These are phyloP conservation scores for Gadopsis marmoratus DNA, from an alignment of 2,797 vertebrate genomes.

Conservation along the genomic window DNA sequence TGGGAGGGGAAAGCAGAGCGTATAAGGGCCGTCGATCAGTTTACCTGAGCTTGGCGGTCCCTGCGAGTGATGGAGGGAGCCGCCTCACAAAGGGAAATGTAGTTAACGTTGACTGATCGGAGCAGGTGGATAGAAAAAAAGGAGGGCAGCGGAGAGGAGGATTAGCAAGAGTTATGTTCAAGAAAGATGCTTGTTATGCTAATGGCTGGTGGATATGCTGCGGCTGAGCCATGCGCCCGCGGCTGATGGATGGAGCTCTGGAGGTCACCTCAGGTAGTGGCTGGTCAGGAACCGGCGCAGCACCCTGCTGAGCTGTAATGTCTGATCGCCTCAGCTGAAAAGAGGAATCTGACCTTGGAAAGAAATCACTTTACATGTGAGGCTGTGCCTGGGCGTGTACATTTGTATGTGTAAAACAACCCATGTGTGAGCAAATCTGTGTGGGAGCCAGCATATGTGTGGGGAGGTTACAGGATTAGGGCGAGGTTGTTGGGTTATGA, in stretches of 20 bases:
- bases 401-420: constrained; percentile 52
- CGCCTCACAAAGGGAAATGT: constrained; percentile 74
- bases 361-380: constrained; percentile 30
- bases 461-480: constrained; percentile 61
- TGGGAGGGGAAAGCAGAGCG: constrained; percentile 50
- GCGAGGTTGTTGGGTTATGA: constrained; percentile 63
- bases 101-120: constrained; percentile 80
- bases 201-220: constrained; percentile 64
- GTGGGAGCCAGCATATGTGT: constrained; percentile 76
- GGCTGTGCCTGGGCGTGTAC: constrained; percentile 14
- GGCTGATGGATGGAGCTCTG: constrained; percentile 65
- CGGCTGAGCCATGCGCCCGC: constrained; percentile 23
- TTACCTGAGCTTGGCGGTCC: constrained; percentile 76
- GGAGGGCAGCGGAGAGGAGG: constrained; percentile 45
- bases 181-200: constrained; percentile 76
- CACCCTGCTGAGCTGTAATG: constrained; percentile 53
- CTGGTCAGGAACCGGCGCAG: constrained; percentile 39
- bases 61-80: constrained; percentile 70
- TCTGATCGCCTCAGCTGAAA: constrained; percentile 59
- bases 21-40: constrained; percentile 71
- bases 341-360: constrained; percentile 55
- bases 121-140: constrained; percentile 56
- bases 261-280: constrained; percentile 70
- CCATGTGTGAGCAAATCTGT: constrained; percentile 67
- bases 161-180: constrained; percentile 67